Evolutionary conservation across 2,797 vertebrate genomes (phyloP).

Genomic region (Muraenolepis orangiensis): DNA sequence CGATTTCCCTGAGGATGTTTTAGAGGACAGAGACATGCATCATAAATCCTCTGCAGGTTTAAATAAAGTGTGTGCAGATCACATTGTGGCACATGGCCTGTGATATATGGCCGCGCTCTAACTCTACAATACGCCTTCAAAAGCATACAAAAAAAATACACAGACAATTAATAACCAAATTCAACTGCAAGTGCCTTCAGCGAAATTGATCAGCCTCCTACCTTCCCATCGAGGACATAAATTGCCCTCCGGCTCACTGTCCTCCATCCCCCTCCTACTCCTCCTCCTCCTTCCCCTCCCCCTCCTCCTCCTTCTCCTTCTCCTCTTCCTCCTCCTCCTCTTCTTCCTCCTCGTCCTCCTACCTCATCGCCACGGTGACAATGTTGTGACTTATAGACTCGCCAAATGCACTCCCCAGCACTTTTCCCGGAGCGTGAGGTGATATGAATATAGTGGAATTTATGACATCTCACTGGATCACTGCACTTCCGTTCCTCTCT

Average conservation of each 20-base stretch:
- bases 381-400: conserved; percentile 72
- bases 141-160: too few species aligned
- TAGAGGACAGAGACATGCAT: conserved; percentile 3
- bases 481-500: conserved; percentile 33
- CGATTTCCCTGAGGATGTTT: not conserved
- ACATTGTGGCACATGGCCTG: not conserved
- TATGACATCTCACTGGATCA: conserved; percentile 62
- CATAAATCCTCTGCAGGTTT: conserved; percentile 1
- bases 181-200: too few species aligned
- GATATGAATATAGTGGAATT: conserved; percentile 66
- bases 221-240: too few species aligned
- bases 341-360: conserved; percentile 59
- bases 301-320: too few species aligned
- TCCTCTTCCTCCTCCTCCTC: too few species aligned
- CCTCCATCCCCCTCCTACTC: not conserved
- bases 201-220: too few species aligned
- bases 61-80: not conserved
- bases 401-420: conserved; percentile 67
- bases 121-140: too few species aligned
- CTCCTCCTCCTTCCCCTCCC: not conserved
- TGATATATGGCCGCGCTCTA: conserved; percentile 1
- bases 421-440: conserved; percentile 50
- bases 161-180: too few species aligned
- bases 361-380: conserved; percentile 64
- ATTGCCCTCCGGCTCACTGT: too few species aligned